Evolutionary conservation across 2,888 invertebrate genomes (phyloP).

Genomic region (Griposia aprilina): DNA sequence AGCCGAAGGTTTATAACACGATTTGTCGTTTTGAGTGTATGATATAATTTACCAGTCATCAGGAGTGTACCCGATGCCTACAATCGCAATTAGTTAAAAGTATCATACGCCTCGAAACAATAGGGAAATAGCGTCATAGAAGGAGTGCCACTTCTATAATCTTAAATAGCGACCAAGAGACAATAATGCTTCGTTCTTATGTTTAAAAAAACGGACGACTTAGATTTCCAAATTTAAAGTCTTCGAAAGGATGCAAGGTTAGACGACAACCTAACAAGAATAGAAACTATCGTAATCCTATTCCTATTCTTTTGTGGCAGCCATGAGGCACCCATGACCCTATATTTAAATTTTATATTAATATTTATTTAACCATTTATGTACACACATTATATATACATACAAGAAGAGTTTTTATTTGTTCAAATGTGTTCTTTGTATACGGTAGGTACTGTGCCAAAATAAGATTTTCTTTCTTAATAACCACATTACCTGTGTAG

Average conservation of each 20-base stretch:
- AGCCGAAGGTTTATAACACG: too few species aligned
- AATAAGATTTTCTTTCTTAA: neutral
- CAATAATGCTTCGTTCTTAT: neutral
- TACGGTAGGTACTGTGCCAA: neutral
- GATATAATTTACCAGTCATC: neutral
- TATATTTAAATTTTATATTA: neutral
- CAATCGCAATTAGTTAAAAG: neutral
- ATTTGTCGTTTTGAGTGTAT: too few species aligned
- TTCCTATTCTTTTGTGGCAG: neutral
- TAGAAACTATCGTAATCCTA: neutral
- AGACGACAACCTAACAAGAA: neutral
- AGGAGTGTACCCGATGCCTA: neutral
- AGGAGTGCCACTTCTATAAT: neutral
- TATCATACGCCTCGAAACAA: neutral
- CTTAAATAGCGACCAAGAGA: neutral
- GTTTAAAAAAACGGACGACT: neutral
- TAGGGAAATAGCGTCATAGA: too few species aligned
- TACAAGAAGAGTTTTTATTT: too few species aligned
- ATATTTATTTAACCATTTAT: too few species aligned
- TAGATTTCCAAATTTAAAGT: neutral
- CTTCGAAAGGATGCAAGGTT: neutral
- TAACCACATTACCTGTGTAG: conserved; percentile 90
- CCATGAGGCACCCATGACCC: neutral
- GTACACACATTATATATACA: too few species aligned
- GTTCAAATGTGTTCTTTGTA: neutral